These are phyloP conservation scores for Boleophthalmus pectinirostris DNA, from an alignment of 2,113 vertebrate species.

Conservation along the genomic window DNA sequence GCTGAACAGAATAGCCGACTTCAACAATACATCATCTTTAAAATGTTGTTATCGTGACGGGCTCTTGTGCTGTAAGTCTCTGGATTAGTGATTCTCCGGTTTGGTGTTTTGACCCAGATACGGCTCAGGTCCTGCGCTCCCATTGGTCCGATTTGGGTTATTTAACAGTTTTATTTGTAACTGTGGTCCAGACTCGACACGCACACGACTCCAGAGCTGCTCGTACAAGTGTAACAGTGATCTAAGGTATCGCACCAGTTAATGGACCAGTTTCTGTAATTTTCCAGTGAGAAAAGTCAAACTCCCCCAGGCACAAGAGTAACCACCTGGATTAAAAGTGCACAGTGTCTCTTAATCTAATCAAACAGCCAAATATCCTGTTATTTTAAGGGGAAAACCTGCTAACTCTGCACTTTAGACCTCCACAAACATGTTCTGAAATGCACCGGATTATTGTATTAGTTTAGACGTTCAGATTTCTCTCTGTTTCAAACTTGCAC, in stretches of 20 bases:
- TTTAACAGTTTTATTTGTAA: constrained; percentile 44
- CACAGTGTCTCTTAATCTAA: no score
- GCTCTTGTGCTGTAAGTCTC: not conserved
- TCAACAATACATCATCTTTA: not conserved
- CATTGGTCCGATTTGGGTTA: not conserved
- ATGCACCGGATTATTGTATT: no score
- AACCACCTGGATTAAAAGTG: no score
- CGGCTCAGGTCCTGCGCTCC: constrained; percentile 17
- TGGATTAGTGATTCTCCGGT: not conserved
- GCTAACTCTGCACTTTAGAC: no score
- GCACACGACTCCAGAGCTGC: constrained; percentile 18
- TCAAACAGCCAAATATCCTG: no score
- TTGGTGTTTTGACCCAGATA: constrained; percentile 38
- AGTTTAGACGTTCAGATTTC: no score
- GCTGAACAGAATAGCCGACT: not conserved
- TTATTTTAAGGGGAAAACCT: no score
- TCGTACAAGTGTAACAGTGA: not conserved
- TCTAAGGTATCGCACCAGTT: not conserved
- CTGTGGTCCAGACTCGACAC: constrained; percentile 16
- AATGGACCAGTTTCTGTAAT: not conserved
- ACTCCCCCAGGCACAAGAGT: no score
- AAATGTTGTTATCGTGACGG: no score
- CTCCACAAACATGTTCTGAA: no score
- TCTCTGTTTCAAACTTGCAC: no score
- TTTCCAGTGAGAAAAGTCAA: not conserved